Evolutionary conservation across 2,113 vertebrate genomes (phyloP).

Genomic region (Motacilla tschutschensis): DNA sequence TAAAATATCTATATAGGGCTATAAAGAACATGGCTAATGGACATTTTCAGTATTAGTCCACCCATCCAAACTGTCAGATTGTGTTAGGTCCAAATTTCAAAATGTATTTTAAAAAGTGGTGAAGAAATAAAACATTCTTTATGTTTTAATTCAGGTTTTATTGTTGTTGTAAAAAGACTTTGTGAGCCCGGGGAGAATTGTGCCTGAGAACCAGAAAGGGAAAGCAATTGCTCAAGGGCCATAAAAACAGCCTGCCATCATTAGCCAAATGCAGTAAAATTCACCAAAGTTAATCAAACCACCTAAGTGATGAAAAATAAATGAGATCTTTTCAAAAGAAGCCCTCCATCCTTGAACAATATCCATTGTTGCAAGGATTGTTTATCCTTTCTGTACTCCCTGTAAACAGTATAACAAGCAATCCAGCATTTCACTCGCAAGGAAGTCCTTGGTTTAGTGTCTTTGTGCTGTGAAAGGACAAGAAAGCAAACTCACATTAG

Average conservation of each 20-base stretch:
- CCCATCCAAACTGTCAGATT: neutral
- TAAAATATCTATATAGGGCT: neutral
- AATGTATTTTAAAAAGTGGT: slow-evolving; percentile 29
- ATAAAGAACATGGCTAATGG: neutral
- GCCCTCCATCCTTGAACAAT: slow-evolving; percentile 9
- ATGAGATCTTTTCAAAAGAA: slow-evolving; percentile 39
- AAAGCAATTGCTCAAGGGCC: slow-evolving; percentile 39
- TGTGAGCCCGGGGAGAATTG: slow-evolving; percentile 36
- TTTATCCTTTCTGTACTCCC: neutral
- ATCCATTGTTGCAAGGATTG: neutral
- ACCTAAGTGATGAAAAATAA: slow-evolving; percentile 57
- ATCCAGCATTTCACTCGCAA: neutral
- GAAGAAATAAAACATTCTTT: slow-evolving; percentile 46
- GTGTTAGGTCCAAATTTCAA: slow-evolving; percentile 17
- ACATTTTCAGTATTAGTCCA: neutral
- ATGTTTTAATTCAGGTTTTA: slow-evolving; percentile 58
- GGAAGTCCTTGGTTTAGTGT: neutral
- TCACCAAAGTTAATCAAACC: slow-evolving; percentile 55
- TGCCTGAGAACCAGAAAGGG: slow-evolving; percentile 49
- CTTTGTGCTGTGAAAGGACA: neutral
- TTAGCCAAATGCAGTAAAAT: slow-evolving; percentile 58
- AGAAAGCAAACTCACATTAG: neutral
- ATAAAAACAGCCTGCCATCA: slow-evolving; percentile 50
- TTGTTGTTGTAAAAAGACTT: slow-evolving; percentile 48
- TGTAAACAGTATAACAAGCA: neutral